Base-by-base conservation (phyloP, 2,797 vertebrate species). In the Scolopax bukidnonensis region DNA sequence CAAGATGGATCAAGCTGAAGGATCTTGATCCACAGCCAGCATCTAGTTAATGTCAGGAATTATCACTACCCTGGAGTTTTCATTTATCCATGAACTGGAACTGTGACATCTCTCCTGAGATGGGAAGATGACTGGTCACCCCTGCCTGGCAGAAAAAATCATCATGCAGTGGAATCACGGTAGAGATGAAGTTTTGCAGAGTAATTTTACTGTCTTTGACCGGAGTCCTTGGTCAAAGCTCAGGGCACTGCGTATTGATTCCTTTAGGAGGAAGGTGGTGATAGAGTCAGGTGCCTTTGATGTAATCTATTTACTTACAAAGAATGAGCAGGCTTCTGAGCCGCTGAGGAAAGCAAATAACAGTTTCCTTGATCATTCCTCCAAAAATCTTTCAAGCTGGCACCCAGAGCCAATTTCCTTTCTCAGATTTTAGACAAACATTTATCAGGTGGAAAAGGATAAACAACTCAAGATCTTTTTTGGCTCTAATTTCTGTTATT, bases 221-320 rank as follows among this genome's bases (percentile, higher is more conserved):
- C 88, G 38, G 65, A 90, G 63, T 47, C 78, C 60, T 70, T 56
- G 81, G 93, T 96, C 80, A 95, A 90, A 96, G 81, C 74, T 87
- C 63, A 89, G 93, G 90, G 88, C 90, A 77, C 41, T 19, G 38
- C 38, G 50, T 91, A 96, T 96, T 85, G 95, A 95, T 95, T 91
- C 33, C 51, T 28, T 75, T 67, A 90, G 57, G 61, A 80, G 78
- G 84, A 94, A 92, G 82, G 88, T 75, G 71, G 78, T 85, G 78
- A 89, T 90, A 61, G 84, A 97, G 71, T 93, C 81, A 83, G 75
- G 80, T 82, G 81, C 56, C 81, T 93, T 96, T 92, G 64, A 84
- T 93, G 78, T 85, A 85, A 93, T 91, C 68, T 92, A 45, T 93
- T 93, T 95, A 83, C 68, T 87, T 91, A 85, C 45, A 71, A 91